Conservation (phyloP, 2,888 invertebrate genomes). For the Pyralis farinalis region DNA sequence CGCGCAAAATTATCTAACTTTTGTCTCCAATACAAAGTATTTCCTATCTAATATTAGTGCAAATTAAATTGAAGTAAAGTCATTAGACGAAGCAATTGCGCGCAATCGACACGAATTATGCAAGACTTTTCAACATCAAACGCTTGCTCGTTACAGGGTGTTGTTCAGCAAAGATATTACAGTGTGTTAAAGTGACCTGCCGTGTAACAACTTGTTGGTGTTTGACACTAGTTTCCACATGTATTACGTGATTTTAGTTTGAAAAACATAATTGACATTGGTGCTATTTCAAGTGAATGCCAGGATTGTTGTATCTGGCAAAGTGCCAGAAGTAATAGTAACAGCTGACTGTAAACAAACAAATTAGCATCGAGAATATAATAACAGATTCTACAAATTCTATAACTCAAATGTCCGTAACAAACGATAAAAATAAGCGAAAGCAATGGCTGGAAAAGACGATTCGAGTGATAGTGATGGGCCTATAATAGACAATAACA, state of each 20-base stretch:
- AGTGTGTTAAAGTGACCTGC: constrained; percentile 50
- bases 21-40: constrained; percentile 18
- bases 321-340: constrained; percentile 53
- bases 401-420: constrained; percentile 27
- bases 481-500: constrained; percentile 74
- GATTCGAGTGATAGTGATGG: constrained; percentile 65
- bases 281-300: constrained; percentile 68
- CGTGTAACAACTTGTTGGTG: constrained; percentile 26
- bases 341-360: constrained; percentile 79
- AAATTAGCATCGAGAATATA: constrained; percentile 50
- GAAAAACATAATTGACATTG: constrained; percentile 79
- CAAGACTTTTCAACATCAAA: constrained; percentile 56
- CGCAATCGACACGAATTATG: constrained; percentile 59
- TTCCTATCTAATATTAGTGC: constrained; percentile 23
- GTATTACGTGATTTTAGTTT: constrained; percentile 40
- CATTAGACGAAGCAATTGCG: constrained; percentile 59
- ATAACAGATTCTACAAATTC: constrained; percentile 14
- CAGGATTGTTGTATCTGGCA: constrained; percentile 60
- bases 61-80: constrained; percentile 55
- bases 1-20: constrained; percentile 20
- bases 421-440: constrained; percentile 27
- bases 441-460: constrained; percentile 55
- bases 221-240: constrained; percentile 18
- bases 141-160: constrained; percentile 43
- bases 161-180: constrained; percentile 59